Conservation (phyloP, 2,113 vertebrate species). For the Pundamilia nyererei region DNA sequence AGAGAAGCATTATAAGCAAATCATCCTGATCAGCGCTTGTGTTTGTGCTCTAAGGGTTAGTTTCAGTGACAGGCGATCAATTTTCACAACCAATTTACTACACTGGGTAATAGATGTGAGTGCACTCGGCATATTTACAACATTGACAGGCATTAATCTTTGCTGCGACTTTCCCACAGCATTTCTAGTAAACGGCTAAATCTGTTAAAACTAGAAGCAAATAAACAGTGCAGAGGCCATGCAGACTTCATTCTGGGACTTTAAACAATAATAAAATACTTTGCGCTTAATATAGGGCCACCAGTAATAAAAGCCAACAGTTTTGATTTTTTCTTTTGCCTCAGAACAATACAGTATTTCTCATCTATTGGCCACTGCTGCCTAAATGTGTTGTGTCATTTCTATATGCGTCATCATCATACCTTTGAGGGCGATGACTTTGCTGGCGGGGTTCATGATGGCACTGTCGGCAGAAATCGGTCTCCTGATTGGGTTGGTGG, state of each 20-base stretch:
- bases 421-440: constrained; percentile 93
- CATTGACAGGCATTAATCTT: background rate
- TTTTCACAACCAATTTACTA: constrained; percentile 38
- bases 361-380: background rate
- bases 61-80: constrained; percentile 29
- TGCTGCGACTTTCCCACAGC: background rate
- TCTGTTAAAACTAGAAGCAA: background rate
- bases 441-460: constrained; percentile 90
- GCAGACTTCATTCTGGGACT: constrained; percentile 3
- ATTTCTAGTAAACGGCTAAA: background rate
- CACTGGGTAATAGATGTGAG: constrained; percentile 11
- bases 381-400: background rate
- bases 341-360: background rate
- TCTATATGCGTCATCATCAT: background rate
- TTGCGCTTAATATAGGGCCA: background rate
- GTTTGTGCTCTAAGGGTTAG: constrained; percentile 24
- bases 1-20: constrained; percentile 36
- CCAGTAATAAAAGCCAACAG: background rate
- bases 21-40: constrained; percentile 36
- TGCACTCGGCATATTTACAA: constrained; percentile 31
- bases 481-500: constrained; percentile 80
- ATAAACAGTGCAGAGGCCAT: background rate
- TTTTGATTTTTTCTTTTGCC: background rate
- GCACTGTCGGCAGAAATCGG: constrained; percentile 90
- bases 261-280: background rate